Conservation (phyloP, 2,797 vertebrate species). For the Prunella strophiata region DNA sequence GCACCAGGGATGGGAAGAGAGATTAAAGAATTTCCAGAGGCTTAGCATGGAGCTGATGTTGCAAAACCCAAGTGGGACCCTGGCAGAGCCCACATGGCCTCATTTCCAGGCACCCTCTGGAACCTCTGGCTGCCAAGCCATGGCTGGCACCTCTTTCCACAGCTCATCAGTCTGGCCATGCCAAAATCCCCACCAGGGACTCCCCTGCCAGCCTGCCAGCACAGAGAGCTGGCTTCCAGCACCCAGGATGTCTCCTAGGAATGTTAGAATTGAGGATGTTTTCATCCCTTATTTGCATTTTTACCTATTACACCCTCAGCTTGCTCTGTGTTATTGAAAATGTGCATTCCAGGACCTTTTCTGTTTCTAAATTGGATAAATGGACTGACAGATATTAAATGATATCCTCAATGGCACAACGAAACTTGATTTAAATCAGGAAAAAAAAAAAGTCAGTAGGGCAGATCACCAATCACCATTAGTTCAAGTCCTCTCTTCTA, state of each 20-base stretch:
- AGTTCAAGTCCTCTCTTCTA: conserved; percentile 13
- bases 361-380: not conserved
- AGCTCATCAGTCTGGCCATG: not conserved
- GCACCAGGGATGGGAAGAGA: not conserved
- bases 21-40: not conserved
- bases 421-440: conserved; percentile 33
- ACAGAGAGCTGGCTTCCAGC: not conserved
- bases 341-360: not conserved
- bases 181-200: not conserved
- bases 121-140: not conserved
- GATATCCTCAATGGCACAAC: not conserved
- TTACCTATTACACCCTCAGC: not conserved
- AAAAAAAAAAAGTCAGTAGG: not conserved
- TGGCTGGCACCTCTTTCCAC: not conserved
- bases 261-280: accelerated
- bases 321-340: not conserved
- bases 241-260: not conserved
- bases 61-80: not conserved
- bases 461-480: conserved; percentile 53
- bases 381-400: conserved; percentile 31
- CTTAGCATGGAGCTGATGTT: not conserved
- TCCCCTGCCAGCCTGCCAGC: not conserved
- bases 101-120: not conserved
- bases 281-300: not conserved
- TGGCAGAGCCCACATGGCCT: not conserved